Conservation (phyloP, 1,140 invertebrate species). For the Helicorthomorpha holstii region DNA sequence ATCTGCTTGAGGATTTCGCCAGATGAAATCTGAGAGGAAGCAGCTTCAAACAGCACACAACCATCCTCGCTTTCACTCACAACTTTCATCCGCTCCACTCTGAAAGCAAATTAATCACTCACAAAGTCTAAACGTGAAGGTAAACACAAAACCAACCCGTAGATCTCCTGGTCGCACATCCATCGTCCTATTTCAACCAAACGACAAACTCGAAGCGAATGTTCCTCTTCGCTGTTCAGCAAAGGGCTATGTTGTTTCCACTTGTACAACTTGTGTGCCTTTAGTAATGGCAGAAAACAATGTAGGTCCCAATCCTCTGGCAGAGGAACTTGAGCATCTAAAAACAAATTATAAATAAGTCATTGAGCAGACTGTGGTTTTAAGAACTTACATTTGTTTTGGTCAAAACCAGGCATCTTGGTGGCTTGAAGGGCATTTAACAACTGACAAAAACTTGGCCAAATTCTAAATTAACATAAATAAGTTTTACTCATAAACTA, state of each 20-base stretch:
- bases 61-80: conserved; percentile 8
- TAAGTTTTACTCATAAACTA: too few species aligned
- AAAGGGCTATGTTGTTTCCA: conserved; percentile 1
- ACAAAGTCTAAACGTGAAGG: neutral
- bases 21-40: conserved; percentile 6
- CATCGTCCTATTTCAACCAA: conserved; percentile 20
- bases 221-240: conserved; percentile 12
- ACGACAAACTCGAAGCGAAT: conserved; percentile 18
- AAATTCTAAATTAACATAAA: conserved; percentile 28
- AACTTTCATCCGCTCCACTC: conserved; percentile 2
- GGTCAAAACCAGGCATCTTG: conserved; percentile 14
- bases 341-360: neutral
- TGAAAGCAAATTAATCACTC: neutral
- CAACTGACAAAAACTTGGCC: conserved; percentile 56
- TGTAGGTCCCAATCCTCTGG: conserved; percentile 61
- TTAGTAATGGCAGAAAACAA: conserved; percentile 55
- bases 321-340: conserved; percentile 45
- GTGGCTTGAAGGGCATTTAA: conserved; percentile 42
- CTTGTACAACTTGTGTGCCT: conserved; percentile 23
- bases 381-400: conserved; percentile 21
- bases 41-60: conserved; percentile 14
- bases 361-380: neutral
- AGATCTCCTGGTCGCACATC: conserved; percentile 18
- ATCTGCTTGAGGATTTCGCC: conserved; percentile 8
- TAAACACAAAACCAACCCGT: conserved; percentile 10